Percentiles rank a stretch among this genome's conserved stretches.
phyloP scores from a whole-genome alignment of 2,113 vertebrate species.

The Vireo altiloquus region DNA sequence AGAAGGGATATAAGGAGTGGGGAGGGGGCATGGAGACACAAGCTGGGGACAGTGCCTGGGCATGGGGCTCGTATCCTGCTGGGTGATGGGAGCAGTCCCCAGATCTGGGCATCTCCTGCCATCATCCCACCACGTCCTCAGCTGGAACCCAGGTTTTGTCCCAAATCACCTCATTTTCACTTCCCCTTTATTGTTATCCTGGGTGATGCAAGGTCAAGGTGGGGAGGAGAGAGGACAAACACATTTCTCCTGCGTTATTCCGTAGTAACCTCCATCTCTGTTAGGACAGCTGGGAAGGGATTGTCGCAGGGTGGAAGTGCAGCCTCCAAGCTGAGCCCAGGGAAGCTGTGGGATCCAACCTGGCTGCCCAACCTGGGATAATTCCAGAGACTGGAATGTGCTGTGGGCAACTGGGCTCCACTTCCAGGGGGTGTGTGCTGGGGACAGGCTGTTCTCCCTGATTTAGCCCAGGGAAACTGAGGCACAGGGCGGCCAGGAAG shows the following conservation, averaged over 20 bases:
- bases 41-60: not conserved
- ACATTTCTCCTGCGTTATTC: not conserved
- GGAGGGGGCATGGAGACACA: not conserved
- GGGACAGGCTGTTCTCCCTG: not conserved
- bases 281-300: not conserved
- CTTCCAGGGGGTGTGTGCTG: not conserved
- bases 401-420: not conserved
- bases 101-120: not conserved
- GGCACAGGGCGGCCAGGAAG: rapidly evolving
- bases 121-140: not conserved
- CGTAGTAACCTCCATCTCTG: not conserved
- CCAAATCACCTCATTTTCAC: not conserved
- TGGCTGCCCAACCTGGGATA: not conserved
- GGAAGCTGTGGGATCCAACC: not conserved
- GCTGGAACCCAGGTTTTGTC: not conserved
- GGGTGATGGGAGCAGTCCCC: not conserved
- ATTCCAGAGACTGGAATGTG: not conserved
- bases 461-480: not conserved
- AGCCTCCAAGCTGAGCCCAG: not conserved
- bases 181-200: not conserved
- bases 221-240: not conserved
- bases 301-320: rapidly evolving
- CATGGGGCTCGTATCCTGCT: rapidly evolving
- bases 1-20: not conserved
- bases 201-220: not conserved